Conservation (phyloP, 2,113 vertebrate species). For the Epinephelus fuscoguttatus region DNA sequence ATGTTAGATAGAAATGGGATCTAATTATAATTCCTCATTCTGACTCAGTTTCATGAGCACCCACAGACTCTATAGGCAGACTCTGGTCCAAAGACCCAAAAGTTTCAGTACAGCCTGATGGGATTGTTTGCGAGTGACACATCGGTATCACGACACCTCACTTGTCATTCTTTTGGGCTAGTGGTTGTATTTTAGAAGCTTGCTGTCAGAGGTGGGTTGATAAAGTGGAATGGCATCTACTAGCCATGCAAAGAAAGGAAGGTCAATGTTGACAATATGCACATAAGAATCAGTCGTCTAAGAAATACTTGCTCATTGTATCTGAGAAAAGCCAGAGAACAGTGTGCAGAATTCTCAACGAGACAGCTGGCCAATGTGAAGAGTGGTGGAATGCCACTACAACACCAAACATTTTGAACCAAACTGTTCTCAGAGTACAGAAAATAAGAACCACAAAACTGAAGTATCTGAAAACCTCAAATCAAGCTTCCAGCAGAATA, state of each 20-base stretch:
- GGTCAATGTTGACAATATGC: not conserved
- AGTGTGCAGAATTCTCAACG: too few relatives aligned
- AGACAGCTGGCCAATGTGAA: not conserved
- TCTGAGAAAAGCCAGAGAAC: not conserved
- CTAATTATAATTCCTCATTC: not conserved
- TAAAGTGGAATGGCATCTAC: not conserved
- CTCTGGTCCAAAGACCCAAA: not conserved
- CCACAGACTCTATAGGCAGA: not conserved
- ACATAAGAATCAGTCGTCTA: not conserved
- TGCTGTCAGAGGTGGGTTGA: not conserved
- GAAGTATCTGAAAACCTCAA: not conserved
- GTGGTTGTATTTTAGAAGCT: not conserved
- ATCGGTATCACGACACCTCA: not conserved
- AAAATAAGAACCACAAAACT: not conserved
- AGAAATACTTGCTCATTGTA: not conserved
- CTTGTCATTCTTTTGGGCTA: not conserved
- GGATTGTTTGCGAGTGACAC: not conserved
- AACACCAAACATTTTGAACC: not conserved
- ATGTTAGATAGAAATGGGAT: constrained; percentile 15
- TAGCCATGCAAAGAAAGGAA: not conserved
- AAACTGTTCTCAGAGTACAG: not conserved
- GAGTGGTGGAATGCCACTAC: not conserved
- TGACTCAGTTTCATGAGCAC: not conserved
- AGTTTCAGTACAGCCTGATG: not conserved
- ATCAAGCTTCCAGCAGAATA: not conserved